phyloP scores from a whole-genome alignment of 2,797 vertebrate genomes.

The Gambelia wislizenii region DNA sequence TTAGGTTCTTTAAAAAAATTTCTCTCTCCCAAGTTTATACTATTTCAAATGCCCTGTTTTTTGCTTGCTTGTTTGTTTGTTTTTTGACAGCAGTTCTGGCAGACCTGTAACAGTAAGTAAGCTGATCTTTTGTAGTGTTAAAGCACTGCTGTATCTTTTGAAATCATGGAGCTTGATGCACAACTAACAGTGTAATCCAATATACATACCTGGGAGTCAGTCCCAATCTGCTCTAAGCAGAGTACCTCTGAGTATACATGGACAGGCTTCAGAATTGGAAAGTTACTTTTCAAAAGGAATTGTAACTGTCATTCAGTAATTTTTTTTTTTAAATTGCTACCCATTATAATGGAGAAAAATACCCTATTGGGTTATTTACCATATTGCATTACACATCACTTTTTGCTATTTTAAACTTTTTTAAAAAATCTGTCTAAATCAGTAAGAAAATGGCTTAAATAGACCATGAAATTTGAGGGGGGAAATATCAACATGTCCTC shows the following conservation, averaged over 20 bases:
- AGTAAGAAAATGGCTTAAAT: no score
- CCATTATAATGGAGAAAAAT: no score
- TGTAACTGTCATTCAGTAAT: no score
- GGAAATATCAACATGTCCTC: no score
- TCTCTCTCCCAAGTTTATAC: not conserved
- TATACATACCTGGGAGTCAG: not conserved
- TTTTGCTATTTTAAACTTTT: no score
- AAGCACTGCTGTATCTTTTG: not conserved
- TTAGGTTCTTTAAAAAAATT: not conserved
- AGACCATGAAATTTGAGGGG: no score
- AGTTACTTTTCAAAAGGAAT: not conserved
- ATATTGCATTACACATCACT: no score
- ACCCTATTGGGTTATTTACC: no score
- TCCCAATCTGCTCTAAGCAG: not conserved
- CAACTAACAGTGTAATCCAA: not conserved
- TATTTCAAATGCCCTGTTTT: not conserved
- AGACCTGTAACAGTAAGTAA: not conserved
- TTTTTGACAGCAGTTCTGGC: not conserved
- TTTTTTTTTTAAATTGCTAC: no score
- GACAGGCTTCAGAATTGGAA: not conserved
- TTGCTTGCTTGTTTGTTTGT: no score
- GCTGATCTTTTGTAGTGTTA: not conserved
- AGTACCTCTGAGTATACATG: not conserved
- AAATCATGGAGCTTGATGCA: not conserved
- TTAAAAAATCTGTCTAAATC: no score